Evolutionary conservation across 2,113 vertebrate species (phyloP).

Genomic region (Butastur rufipennis): DNA sequence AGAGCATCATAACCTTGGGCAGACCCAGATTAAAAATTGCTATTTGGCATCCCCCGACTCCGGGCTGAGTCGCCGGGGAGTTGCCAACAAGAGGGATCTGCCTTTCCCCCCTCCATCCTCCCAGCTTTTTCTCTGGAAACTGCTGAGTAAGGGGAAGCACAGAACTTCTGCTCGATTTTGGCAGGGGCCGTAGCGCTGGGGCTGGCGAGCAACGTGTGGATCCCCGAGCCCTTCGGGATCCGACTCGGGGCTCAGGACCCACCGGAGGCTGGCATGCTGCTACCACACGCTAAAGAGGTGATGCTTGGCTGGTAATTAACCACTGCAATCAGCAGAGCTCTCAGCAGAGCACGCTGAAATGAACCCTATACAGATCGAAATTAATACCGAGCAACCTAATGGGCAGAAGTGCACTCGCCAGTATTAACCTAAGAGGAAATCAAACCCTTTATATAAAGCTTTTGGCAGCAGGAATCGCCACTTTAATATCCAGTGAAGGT

Average conservation of each 20-base stretch:
- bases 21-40: background rate
- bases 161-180: background rate
- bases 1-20: conserved; percentile 1
- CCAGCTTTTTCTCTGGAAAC: background rate
- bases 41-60: background rate
- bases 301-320: conserved; percentile 24
- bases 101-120: background rate
- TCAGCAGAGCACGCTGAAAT: background rate
- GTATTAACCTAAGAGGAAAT: conserved; percentile 12
- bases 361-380: conserved; percentile 27
- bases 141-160: conserved; percentile 6
- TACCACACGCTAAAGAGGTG: background rate
- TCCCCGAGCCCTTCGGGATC: background rate
- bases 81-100: background rate
- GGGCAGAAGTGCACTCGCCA: background rate
- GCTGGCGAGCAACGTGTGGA: rapidly evolving
- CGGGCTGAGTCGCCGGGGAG: background rate
- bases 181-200: rapidly evolving
- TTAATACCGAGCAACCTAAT: background rate
- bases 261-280: background rate
- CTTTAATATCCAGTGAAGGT: background rate
- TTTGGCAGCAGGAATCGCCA: background rate
- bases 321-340: conserved; percentile 21
- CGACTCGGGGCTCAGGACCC: background rate
- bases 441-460: background rate